Evolutionary conservation across 2,113 vertebrate species (phyloP), one percentile per base, ranked within the genome.

Genomic region (Balaenoptera acutorostrata): DNA sequence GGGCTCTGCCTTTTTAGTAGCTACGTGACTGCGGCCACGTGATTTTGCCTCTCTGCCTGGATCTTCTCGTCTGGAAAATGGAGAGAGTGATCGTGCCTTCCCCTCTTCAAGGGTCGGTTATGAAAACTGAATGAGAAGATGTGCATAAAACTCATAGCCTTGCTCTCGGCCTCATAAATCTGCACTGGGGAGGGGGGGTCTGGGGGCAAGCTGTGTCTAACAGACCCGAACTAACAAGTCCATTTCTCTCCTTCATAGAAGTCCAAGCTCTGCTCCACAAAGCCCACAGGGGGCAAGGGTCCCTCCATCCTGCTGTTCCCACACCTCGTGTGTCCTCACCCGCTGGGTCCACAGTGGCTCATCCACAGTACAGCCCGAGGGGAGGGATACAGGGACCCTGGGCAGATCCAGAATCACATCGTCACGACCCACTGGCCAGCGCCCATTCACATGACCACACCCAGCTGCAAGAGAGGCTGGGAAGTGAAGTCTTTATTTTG

Each of bases 21-120:
- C 33, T 0, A 0, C 0, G 0, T 63, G 96, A 39, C 31, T 44
- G 7, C 2, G 0, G 17, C 25, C 10, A 0, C 13, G 0, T 13
- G 33, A 0, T 64, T 6, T 36, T 8, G 25, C 59, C 6, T 8
- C 27, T 82, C 59, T 17, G 49, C 85, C 69, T 18, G 39, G 8
- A 10, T 39, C 36, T 74, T 36, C n/a, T 44, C 33, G 6, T 13
- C 59, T 29, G 29, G 17, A n/a, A 49, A 39, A 31, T 6, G 11
- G 55, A 31, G 29, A 3, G 4, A 3, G 57, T 4, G 2, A 15
- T 9, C 14, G 23, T 1, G 33, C 8, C 27, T 11, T 0, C 61
- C 25, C 63, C 12, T 17, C 49, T 6, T 1, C 12, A 2, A 29
- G 0, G 8, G 10, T n/a, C 2, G 0, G 25, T 12, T 20, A 2